phyloP scores from a whole-genome alignment of 2,888 invertebrate species.

The Eilema depressum region DNA sequence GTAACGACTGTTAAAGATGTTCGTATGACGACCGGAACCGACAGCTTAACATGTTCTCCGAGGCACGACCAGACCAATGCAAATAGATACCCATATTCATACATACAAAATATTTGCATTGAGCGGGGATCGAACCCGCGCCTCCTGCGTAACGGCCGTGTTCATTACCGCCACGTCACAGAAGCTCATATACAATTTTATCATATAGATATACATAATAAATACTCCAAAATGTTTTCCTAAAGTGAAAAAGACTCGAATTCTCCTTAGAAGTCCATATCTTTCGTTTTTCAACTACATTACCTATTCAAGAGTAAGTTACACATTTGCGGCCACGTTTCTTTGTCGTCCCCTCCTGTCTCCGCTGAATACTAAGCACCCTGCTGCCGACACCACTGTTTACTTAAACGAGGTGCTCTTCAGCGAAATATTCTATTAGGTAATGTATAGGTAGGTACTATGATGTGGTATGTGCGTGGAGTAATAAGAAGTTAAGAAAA shows the following conservation, averaged over 20 bases:
- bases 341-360: slow-evolving; percentile 3
- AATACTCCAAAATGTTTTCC: background rate
- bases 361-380: slow-evolving; percentile 12
- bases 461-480: background rate
- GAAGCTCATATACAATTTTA: no score
- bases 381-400: slow-evolving; percentile 4
- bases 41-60: no score
- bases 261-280: slow-evolving; percentile 9
- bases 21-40: no score
- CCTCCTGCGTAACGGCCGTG: no score
- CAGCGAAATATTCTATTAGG: slow-evolving; percentile 5
- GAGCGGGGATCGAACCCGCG: no score
- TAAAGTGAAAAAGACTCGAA: background rate
- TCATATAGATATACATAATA: no score
- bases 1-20: no score
- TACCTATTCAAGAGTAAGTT: slow-evolving; percentile 36
- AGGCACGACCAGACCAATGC: no score
- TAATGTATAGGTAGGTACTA: background rate
- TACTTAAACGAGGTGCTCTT: slow-evolving; percentile 1
- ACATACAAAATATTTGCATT: no score
- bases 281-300: slow-evolving; percentile 26
- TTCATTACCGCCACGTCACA: no score
- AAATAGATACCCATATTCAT: no score
- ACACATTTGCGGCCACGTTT: slow-evolving; percentile 19
- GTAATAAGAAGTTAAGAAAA: background rate